Evolutionary conservation across 2,888 invertebrate species (phyloP).

Genomic region (Nymphalis polychloros): DNA sequence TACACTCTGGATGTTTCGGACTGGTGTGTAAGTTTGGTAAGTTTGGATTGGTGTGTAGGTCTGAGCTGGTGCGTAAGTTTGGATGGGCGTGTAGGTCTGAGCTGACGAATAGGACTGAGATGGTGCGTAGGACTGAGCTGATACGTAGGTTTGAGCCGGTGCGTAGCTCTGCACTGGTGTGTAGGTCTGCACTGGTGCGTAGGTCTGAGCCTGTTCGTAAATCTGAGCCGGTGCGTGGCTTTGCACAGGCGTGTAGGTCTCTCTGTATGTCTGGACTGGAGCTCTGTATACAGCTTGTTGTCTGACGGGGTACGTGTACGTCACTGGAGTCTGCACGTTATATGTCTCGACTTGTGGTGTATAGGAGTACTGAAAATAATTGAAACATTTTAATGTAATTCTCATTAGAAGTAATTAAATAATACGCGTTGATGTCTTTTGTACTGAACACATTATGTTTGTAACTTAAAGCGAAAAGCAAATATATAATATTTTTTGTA

Average conservation of each 20-base stretch:
- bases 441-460: background rate
- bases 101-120: slow-evolving; percentile 8
- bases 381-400: background rate
- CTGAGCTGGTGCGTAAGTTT: slow-evolving; percentile 18
- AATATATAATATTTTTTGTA: background rate
- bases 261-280: slow-evolving; percentile 23
- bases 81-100: slow-evolving; percentile 12
- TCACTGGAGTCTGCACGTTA: slow-evolving; percentile 23
- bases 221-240: slow-evolving; percentile 17
- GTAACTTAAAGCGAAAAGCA: background rate
- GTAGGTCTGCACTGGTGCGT: slow-evolving; percentile 9
- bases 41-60: background rate
- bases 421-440: slow-evolving; percentile 27
- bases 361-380: slow-evolving; percentile 22
- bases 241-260: slow-evolving; percentile 11
- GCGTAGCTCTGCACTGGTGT: no score
- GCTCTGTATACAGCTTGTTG: slow-evolving; percentile 31
- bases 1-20: slow-evolving; percentile 13
- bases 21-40: background rate
- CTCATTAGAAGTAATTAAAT: background rate
- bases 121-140: slow-evolving; percentile 14
- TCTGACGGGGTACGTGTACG: slow-evolving; percentile 28
- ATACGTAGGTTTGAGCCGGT: slow-evolving; percentile 13
- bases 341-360: slow-evolving; percentile 20
- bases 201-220: slow-evolving; percentile 12